Evolutionary conservation across 1,140 invertebrate species (phyloP), one percentile per base, ranked within the genome.

Genomic region (Bombus superbus): DNA sequence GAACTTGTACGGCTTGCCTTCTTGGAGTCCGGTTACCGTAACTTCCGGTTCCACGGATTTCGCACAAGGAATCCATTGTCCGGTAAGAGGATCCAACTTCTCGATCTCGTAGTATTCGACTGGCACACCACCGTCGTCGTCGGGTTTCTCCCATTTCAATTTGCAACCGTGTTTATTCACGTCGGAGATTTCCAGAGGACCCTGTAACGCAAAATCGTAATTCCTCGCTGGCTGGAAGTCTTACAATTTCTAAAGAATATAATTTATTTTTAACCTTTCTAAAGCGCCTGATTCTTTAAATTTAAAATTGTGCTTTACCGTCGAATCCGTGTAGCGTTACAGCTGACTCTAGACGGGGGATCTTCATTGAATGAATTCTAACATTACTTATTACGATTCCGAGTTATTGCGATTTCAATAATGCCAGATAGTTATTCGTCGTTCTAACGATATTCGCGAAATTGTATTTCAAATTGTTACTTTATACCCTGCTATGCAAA

Each of bases 1-100:
- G 97, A 99, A 99, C 96, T 99, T 99, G 95, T 99, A 99, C 15
- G 98, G 98, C 94, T 99, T 99, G 74, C 99, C 98, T 95, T 99
- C 98, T 90, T 98, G 97, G 57, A 99, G 95, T 22, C 98, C 98
- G 35, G 97, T 97, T 9, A 99, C 96, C 88, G 98, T 98, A 8
- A 98, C 98, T 95, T 98, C 97, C 2, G 97, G 97, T 83, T 97
- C 97, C 3, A 96, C 96, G 47, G 97, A 97, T 91, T 97, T 97
- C 40, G 97, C 98, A 92, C 98, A 98, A 15, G 98, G 97, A 72
- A 99, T 96, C 98, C 98, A 99, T 96, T 98, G 97, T 15, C 98
- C 98, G 64, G 98, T 98, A 47, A 98, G 96, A n/a, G 98, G 98
- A 96, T 99, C 98, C 83, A 99, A 96, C 95, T 99, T 99, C 95